A percentile compares a stretch with the other conserved stretches of the same genome.
phyloP scores from a whole-genome alignment of 2,797 vertebrate species.

The Bradypodion pumilum region DNA sequence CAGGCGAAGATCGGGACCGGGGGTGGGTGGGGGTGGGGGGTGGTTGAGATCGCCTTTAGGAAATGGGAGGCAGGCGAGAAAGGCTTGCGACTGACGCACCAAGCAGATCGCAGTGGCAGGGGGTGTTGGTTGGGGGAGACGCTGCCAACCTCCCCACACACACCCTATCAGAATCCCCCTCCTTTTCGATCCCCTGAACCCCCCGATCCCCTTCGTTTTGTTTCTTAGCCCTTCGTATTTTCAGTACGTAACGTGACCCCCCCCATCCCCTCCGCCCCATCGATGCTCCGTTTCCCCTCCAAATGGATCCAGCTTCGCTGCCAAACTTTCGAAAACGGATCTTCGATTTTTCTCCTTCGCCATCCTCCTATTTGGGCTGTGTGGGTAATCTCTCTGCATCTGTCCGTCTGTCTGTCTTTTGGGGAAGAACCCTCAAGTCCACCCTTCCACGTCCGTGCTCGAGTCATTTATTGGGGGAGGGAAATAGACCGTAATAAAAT shows the following conservation, averaged over 20 bases:
- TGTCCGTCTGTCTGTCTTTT: background rate
- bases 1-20: background rate
- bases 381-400: background rate
- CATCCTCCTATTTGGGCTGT: background rate
- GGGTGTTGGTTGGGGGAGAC: too few species aligned
- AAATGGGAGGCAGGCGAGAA: too few species aligned
- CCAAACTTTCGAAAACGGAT: background rate
- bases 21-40: rapidly evolving
- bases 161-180: background rate
- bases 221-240: background rate
- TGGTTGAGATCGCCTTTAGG: too few species aligned
- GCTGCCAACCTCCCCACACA: background rate
- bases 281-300: background rate
- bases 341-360: background rate
- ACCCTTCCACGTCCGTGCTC: background rate
- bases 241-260: too few species aligned
- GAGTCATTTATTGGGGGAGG: background rate
- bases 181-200: too few species aligned
- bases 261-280: too few species aligned
- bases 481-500: background rate
- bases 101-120: background rate
- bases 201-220: background rate
- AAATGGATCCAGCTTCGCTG: too few species aligned
- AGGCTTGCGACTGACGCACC: background rate
- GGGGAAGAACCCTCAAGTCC: background rate